These are phyloP conservation scores for Harpalus rubripes DNA, from an alignment of 2,888 invertebrate genomes.

Conservation along the genomic window DNA sequence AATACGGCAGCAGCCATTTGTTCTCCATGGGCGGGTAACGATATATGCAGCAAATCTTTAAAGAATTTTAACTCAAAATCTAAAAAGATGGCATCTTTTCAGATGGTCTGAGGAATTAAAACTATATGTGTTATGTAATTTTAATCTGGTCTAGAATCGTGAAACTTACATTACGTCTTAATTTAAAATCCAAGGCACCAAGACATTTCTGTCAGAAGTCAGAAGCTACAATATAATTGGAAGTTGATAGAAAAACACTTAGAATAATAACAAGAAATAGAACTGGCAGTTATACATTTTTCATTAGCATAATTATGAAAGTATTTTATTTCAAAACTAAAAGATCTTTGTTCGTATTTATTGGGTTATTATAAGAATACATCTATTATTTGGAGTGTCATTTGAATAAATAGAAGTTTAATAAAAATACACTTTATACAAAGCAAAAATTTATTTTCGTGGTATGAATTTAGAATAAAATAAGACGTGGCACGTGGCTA, in stretches of 20 bases:
- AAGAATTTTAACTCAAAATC: too few relatives aligned
- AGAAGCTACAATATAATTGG: neutral
- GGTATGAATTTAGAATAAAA: too few relatives aligned
- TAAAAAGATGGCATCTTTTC: too few relatives aligned
- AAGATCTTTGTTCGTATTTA: slow-evolving; percentile 20
- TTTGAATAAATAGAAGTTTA: too few relatives aligned
- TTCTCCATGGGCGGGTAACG: too few relatives aligned
- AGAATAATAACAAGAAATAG: neutral
- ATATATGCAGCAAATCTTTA: too few relatives aligned
- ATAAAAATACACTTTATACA: too few relatives aligned
- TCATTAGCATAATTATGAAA: neutral
- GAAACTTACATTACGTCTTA: neutral
- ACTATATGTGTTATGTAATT: neutral
- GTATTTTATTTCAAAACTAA: neutral
- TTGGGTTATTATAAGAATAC: slow-evolving; percentile 1
- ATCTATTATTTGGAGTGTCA: too few relatives aligned
- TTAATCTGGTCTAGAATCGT: neutral
- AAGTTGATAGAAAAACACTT: neutral
- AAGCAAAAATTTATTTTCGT: too few relatives aligned
- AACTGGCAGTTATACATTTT: neutral
- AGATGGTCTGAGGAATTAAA: too few relatives aligned
- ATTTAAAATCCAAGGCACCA: neutral
- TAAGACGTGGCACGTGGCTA: too few relatives aligned
- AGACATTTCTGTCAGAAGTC: neutral
- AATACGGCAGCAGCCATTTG: too few relatives aligned